These are phyloP conservation scores for Anarrhichthys ocellatus DNA, from an alignment of 2,113 vertebrate species.

Conservation along the genomic window DNA sequence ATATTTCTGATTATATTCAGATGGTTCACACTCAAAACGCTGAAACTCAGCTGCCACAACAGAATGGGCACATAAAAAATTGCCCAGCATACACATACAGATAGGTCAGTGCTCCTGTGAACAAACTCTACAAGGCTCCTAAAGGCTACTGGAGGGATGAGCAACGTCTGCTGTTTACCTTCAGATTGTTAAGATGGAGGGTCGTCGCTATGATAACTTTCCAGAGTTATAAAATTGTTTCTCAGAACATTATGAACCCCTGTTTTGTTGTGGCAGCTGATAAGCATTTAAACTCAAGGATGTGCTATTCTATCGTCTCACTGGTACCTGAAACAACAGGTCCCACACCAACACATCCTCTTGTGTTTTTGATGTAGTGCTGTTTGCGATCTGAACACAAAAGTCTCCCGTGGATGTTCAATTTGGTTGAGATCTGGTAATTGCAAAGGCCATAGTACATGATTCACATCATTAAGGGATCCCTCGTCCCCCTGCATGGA, in stretches of 20 bases:
- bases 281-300: not conserved
- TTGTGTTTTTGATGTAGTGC: not conserved
- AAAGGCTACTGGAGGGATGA: not conserved
- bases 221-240: too few relatives aligned
- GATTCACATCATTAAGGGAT: not conserved
- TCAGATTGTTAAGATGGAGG: not conserved
- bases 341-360: not conserved
- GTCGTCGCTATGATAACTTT: not conserved
- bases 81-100: not conserved
- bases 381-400: not conserved
- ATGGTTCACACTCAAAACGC: slow-evolving; percentile 57
- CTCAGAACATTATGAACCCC: not conserved
- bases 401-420: not conserved
- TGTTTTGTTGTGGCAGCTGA: not conserved
- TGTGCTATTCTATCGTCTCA: not conserved
- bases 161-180: not conserved
- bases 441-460: not conserved
- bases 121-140: not conserved
- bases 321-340: slow-evolving; percentile 2
- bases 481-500: not conserved
- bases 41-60: slow-evolving; percentile 47
- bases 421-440: not conserved
- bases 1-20: slow-evolving; percentile 74
- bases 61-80: slow-evolving; percentile 20
- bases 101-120: slow-evolving; percentile 2